A percentile compares a stretch with the other conserved stretches of the same genome.
Evolutionary conservation across 2,113 vertebrate genomes (phyloP).

Genomic region (Serilophus lunatus): DNA sequence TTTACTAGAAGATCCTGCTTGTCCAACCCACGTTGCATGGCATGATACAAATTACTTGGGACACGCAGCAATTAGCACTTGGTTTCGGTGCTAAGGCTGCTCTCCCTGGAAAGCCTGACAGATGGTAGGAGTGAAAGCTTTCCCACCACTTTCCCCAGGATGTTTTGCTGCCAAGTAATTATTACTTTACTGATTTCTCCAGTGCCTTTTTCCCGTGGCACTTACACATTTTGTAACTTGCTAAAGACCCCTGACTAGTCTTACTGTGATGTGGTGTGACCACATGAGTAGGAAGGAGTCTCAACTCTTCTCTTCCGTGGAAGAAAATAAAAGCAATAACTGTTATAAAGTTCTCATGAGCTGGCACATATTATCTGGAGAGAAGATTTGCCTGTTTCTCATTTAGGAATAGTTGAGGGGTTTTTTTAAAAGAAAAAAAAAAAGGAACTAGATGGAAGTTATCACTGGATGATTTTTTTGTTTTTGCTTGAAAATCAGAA

Average conservation of each 20-base stretch:
- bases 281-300: constrained; percentile 12
- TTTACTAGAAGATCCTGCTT: constrained; percentile 37
- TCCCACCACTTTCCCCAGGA: not conserved
- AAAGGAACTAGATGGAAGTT: not conserved
- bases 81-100: not conserved
- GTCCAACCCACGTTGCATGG: constrained; percentile 13
- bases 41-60: constrained; percentile 60
- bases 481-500: constrained; percentile 42
- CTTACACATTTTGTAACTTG: not conserved
- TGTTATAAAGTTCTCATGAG: constrained; percentile 26
- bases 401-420: constrained; percentile 24
- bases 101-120: constrained; percentile 26
- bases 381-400: constrained; percentile 25
- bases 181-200: constrained; percentile 32
- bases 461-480: constrained; percentile 38
- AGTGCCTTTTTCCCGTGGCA: not conserved
- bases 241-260: not conserved
- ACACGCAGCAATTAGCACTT: constrained; percentile 36
- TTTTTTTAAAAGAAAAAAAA: not conserved
- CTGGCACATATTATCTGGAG: not conserved
- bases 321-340: constrained; percentile 54
- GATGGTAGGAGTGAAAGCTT: constrained; percentile 39
- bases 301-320: not conserved
- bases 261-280: not conserved
- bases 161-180: constrained; percentile 54